Evolutionary conservation across 2,888 invertebrate genomes (phyloP).

Genomic region (Flabesymbios commensalis): DNA sequence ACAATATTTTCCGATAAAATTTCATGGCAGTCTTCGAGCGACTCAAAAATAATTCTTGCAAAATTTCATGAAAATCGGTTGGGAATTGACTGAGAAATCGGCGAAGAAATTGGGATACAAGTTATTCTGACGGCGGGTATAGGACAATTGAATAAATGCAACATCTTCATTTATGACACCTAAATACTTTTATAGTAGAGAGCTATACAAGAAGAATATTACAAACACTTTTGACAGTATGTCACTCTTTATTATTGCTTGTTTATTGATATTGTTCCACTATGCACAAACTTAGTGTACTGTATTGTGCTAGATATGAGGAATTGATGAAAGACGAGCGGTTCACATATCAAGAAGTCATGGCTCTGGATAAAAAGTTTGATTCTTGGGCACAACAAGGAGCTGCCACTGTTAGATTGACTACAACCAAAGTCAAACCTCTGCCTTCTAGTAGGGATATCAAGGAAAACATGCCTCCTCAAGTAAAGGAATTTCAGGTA

Average conservation of each 20-base stretch:
- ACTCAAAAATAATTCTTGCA: too few species aligned
- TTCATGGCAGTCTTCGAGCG: too few species aligned
- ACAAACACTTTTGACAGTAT: too few species aligned
- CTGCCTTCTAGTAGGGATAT: slow-evolving; percentile 50
- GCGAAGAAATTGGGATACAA: too few species aligned
- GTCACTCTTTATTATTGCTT: slow-evolving; percentile 16
- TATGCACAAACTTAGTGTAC: background rate
- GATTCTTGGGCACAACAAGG: slow-evolving; percentile 50
- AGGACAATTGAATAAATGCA: too few species aligned
- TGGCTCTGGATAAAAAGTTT: slow-evolving; percentile 56
- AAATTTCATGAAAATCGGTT: too few species aligned
- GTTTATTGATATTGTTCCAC: background rate
- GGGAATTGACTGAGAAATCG: too few species aligned
- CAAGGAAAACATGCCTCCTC: slow-evolving; percentile 54
- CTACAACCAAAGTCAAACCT: slow-evolving; percentile 7
- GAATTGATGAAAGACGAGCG: slow-evolving; percentile 54
- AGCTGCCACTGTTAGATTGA: background rate
- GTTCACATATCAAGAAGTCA: slow-evolving; percentile 48
- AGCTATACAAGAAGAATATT: too few species aligned
- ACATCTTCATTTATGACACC: too few species aligned
- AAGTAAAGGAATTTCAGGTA: slow-evolving; percentile 60
- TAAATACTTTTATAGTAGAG: too few species aligned
- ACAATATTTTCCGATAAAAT: too few species aligned
- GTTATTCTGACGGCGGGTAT: too few species aligned
- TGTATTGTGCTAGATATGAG: slow-evolving; percentile 46